Percentiles rank a stretch among this genome's conserved stretches.
Conservation (phyloP, 2,888 invertebrate species). For the Celastrina argiolus region DNA sequence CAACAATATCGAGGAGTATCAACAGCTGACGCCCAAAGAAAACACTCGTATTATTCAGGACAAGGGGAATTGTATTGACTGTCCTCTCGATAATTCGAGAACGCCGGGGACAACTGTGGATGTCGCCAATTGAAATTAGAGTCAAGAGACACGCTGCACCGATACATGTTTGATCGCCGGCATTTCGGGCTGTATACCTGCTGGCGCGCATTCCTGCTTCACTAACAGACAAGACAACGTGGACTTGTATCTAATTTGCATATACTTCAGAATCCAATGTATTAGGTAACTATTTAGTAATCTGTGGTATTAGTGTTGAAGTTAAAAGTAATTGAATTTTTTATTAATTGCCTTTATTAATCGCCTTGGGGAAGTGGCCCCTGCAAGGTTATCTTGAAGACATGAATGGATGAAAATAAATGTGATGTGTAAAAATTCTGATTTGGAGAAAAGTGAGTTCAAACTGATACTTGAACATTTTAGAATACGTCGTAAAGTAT, state of each 20-base stretch:
- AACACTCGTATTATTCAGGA: background rate
- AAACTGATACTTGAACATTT: too few relatives aligned
- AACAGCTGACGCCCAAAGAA: background rate
- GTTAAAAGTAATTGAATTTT: too few relatives aligned
- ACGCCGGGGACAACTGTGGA: background rate
- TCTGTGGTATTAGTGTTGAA: too few relatives aligned
- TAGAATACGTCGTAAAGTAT: too few relatives aligned
- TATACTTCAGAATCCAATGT: background rate
- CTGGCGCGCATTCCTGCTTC: slow-evolving; percentile 1
- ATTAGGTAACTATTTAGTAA: background rate
- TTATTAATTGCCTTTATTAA: too few relatives aligned
- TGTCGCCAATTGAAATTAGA: slow-evolving; percentile 20
- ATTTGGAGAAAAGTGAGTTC: too few relatives aligned
- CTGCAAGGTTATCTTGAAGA: too few relatives aligned
- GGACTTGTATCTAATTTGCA: background rate
- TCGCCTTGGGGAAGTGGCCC: too few relatives aligned
- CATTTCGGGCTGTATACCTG: slow-evolving; percentile 2
- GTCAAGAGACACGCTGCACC: background rate
- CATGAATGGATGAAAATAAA: too few relatives aligned
- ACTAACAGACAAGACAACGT: background rate
- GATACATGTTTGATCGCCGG: slow-evolving; percentile 9
- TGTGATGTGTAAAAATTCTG: too few relatives aligned
- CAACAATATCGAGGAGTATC: background rate
- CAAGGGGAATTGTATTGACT: background rate
- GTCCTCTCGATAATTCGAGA: background rate